Percentiles rank a stretch among this genome's conserved stretches.
Evolutionary conservation across 2,888 invertebrate genomes (phyloP).

Genomic region (Scaptodrosophila latifasciaeformis): DNA sequence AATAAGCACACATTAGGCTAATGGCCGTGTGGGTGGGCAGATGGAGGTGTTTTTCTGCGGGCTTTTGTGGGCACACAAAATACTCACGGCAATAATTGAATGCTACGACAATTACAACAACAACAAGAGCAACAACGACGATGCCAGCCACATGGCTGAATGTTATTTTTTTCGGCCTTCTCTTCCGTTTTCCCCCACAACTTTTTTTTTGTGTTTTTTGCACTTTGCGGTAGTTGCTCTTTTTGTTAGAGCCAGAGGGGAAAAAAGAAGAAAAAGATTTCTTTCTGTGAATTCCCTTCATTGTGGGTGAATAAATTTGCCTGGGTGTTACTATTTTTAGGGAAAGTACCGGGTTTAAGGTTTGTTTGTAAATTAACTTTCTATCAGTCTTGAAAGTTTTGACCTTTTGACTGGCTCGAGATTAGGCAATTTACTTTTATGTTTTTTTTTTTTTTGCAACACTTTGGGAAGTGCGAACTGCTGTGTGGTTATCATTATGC

Average conservation of each 20-base stretch:
- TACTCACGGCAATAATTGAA: constrained; percentile 65
- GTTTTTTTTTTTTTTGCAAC: too few species aligned
- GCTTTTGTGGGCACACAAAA: constrained; percentile 53
- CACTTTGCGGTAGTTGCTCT: background rate
- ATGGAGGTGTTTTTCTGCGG: constrained; percentile 16
- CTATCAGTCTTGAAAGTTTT: constrained; percentile 63
- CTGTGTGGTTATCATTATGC: too few species aligned
- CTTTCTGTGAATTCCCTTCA: background rate
- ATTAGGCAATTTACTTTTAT: background rate
- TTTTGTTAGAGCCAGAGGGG: constrained; percentile 6
- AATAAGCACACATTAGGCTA: constrained; percentile 69
- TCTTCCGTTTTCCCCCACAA: constrained; percentile 28
- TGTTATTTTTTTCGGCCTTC: constrained; percentile 37
- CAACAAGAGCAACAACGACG: too few species aligned
- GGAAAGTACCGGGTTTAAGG: constrained; percentile 30
- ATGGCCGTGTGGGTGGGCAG: constrained; percentile 43
- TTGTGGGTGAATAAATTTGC: constrained; percentile 6
- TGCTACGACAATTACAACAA: constrained; percentile 44
- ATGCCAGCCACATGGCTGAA: too few species aligned
- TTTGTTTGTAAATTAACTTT: constrained; percentile 67
- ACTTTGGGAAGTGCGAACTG: too few species aligned
- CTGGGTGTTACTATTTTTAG: background rate
- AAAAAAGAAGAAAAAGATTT: background rate
- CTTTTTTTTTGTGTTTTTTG: constrained; percentile 40
- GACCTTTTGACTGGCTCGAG: background rate